phyloP scores from a whole-genome alignment of 2,797 vertebrate genomes.

The Pangasius djambal region DNA sequence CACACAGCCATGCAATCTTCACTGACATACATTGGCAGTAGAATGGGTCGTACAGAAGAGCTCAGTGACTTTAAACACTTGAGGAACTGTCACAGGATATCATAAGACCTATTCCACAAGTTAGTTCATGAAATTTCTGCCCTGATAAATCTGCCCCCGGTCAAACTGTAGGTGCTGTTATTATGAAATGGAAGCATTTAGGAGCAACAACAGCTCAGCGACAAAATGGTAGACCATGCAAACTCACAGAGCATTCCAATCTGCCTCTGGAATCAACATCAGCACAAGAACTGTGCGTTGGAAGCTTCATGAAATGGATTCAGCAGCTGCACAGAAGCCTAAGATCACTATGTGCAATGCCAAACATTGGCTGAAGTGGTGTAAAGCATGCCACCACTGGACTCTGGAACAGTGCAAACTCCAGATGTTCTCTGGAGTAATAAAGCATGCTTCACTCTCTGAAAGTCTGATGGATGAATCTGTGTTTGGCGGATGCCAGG shows the following conservation, averaged over 20 bases:
- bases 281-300: not conserved
- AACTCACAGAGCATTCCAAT: not conserved
- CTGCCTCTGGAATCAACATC: not conserved
- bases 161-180: not conserved
- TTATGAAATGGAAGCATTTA: not conserved
- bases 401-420: not conserved
- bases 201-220: not conserved
- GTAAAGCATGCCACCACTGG: not conserved
- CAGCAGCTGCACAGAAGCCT: not conserved
- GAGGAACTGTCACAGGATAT: too few species aligned
- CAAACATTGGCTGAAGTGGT: not conserved
- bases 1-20: not conserved
- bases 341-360: not conserved
- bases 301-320: not conserved
- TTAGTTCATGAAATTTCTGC: not conserved
- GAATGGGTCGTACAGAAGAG: not conserved
- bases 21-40: not conserved
- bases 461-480: not conserved
- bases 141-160: not conserved
- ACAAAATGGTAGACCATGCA: not conserved
- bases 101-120: not conserved
- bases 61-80: not conserved
- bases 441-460: not conserved
- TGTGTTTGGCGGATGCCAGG: not conserved
- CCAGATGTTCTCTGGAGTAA: not conserved